Evolutionary conservation across 2,113 vertebrate genomes (phyloP), one percentile per base, ranked within the genome.

Genomic region (Anhinga anhinga): DNA sequence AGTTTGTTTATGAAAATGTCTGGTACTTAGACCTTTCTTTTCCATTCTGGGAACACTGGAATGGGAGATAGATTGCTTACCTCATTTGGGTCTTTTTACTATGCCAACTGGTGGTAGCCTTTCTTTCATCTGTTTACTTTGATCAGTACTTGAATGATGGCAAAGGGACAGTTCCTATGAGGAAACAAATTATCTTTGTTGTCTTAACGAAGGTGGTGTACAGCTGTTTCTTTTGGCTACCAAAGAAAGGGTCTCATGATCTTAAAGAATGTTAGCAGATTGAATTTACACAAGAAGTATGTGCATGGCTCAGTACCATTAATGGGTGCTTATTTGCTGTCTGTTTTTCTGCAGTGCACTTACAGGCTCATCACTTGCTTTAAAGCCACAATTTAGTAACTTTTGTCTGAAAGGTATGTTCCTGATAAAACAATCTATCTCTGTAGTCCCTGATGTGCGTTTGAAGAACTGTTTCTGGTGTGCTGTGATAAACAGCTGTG

Each of bases 381-480:
- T 84, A 86, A 84, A 94, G 44, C 66, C 34, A 47, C 8, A 1
- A 72, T 90, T 79, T 90, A 82, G 73, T 88, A 87, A 91, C 73
- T 85, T 91, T 15, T 79, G 40, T 90, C 82, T 80, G 92, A 91
- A 91, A 90, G 71, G 61, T 80, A 40, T 61, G 73, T 86, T 81
- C 59, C 86, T 88, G 90, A 76, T 90, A 79, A 94, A 94, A 76
- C 30, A 53, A 59, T 78, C 59, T 88, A 49, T 92, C 79, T 93
- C 56, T 79, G 59, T 38, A 85, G 58, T 69, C 36, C 58, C 34
- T 87, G 61, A 72, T 87, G 36, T 61, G 73, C 42, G n/a, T 77
- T 90, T 96, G 95, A 94, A 76, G 93, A 92, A 65, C 49, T 82
- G 82, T 93, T 90, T 58, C 84, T 96, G 91, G 66, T 94, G 56